Base-by-base conservation (phyloP, 1,140 invertebrate species). In the Hypsibius dujardini region DNA sequence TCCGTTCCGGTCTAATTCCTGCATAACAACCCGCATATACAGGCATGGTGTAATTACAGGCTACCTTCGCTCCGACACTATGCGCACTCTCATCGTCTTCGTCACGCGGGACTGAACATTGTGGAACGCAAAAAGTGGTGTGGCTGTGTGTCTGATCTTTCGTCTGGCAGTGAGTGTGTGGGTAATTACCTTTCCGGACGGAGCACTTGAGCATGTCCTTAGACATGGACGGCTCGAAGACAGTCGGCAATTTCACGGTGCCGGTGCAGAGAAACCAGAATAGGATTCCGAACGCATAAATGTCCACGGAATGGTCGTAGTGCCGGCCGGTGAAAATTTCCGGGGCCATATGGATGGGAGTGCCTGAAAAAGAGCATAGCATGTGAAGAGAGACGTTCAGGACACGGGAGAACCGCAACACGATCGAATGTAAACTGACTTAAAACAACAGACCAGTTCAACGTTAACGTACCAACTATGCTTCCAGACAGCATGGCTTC, bases 191-290 rank as follows among this genome's bases (percentile, higher is more conserved):
- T 87, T 85, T 86, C 76, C 85, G 86, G 0, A 93, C 90, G 78
- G 84, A 87, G 62, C 80, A 88, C 89, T 90, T 92, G 0, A 93
- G 79, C 75, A 90, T 88, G 77, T 92, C 90, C 77, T 92, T 92
- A 74, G 88, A 90, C 74, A 86, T 85, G 79, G 90, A 92, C 73
- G 88, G 85, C 76, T 92, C 89, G 80, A 91, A 93, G 1, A 86
- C 85, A 70, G 84, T 84, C 1, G 91, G 90, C 56, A 92, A 81
- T 76, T 84, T 84, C 0, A 90, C 86, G 76, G 87, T 86, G 1
- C 89, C 90, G 1, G 90, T 86, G 81, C 90, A 92, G 71, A 92
- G 84, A 74, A 91, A 92, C 90, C 90, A 93, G 79, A 92, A 91
- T 42, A 93, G 79, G 70, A 94, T 89, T 1, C 90, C 90, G 79